Conservation (phyloP, 2,113 vertebrate genomes). For the Microcebus griseorufus region DNA sequence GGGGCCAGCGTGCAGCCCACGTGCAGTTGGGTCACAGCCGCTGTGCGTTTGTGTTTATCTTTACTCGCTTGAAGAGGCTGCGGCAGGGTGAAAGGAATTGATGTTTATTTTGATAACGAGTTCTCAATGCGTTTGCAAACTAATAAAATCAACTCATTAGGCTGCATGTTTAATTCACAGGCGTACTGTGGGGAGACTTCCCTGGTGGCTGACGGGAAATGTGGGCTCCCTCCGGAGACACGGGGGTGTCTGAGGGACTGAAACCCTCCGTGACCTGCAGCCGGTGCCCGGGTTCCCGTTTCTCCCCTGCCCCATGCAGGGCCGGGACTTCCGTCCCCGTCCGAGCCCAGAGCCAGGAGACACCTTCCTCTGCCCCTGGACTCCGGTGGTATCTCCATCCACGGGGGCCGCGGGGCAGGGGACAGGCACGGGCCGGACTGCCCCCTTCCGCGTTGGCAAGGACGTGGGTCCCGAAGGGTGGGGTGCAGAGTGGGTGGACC, state of each 20-base stretch:
- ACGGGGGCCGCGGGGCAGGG: background rate
- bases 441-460: background rate
- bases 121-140: conserved; percentile 83
- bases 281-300: fast-evolving
- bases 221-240: conserved; percentile 13
- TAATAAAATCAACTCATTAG: conserved; percentile 90
- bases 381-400: background rate
- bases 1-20: background rate
- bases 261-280: background rate
- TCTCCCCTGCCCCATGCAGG: background rate
- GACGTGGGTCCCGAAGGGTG: background rate
- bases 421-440: background rate
- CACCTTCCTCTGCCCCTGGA: fast-evolving
- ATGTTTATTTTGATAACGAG: conserved; percentile 88
- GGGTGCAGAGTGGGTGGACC: too few relatives aligned
- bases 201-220: conserved; percentile 61
- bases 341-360: background rate
- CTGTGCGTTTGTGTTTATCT: background rate
- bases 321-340: background rate
- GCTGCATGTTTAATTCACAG: conserved; percentile 83
- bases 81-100: conserved; percentile 77
- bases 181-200: conserved; percentile 75
- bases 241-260: background rate
- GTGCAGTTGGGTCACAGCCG: background rate
- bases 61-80: conserved; percentile 38